These are phyloP conservation scores for Porites rus DNA, from an alignment of 92 coral and sea anemone species.

Conservation along the genomic window DNA sequence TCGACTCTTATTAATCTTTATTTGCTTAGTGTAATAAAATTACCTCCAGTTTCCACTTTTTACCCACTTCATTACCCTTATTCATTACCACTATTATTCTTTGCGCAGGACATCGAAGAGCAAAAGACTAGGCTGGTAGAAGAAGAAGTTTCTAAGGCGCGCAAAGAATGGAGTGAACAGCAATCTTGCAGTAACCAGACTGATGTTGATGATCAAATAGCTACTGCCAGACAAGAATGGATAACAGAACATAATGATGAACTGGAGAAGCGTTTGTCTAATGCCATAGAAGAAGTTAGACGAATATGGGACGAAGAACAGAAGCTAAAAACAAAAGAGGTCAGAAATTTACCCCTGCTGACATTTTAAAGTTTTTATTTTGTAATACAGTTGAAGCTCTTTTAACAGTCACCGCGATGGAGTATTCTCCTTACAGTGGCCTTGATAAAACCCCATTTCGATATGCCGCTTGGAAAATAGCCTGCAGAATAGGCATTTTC, in stretches of 20 bases:
- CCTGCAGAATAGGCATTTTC: too few relatives aligned
- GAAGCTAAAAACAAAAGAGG: conserved; percentile 54
- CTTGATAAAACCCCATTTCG: too few relatives aligned
- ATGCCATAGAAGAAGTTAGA: conserved; percentile 71
- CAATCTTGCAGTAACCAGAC: conserved; percentile 5
- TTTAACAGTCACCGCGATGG: too few relatives aligned
- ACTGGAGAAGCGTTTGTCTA: conserved; percentile 56
- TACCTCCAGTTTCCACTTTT: too few relatives aligned
- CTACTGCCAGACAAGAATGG: conserved; percentile 59
- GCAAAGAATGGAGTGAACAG: conserved; percentile 60
- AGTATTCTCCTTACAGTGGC: too few relatives aligned
- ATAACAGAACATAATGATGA: conserved; percentile 62
- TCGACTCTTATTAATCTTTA: too few relatives aligned
- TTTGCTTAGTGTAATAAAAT: too few relatives aligned
- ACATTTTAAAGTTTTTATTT: too few relatives aligned
- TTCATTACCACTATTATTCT: neutral
- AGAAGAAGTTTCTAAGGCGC: conserved; percentile 65
- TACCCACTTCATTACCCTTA: too few relatives aligned
- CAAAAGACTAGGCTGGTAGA: conserved; percentile 62
- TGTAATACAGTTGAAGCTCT: too few relatives aligned
- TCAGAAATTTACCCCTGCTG: neutral
- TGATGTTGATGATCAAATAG: conserved; percentile 54
- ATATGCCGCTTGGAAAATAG: too few relatives aligned
- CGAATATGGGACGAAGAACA: conserved; percentile 76
- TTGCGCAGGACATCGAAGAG: conserved; percentile 57